Base-by-base conservation (phyloP, 2,113 vertebrate species). In the pig (Sus scrofa) region DNA sequence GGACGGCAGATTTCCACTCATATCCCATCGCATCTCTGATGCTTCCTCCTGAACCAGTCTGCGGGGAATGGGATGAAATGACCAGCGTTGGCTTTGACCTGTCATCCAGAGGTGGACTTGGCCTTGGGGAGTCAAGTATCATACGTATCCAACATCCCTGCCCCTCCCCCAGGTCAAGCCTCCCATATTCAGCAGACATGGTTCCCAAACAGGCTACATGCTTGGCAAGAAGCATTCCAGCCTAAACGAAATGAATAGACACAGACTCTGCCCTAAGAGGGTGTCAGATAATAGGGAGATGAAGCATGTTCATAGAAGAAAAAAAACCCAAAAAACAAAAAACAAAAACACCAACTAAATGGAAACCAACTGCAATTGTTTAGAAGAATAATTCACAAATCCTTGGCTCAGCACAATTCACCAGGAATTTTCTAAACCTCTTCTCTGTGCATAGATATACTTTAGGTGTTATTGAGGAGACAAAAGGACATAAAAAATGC, bases 371-470 rank as follows among this genome's bases (percentile, higher is more conserved):
- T 39, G 52, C 54, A 27, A 68, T 78, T 77, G 62, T 82, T 94
- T 70, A 34, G 34, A 65, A 73, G 86, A 93, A 86, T 22, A 87
- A 56, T 67, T 62, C 83, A 30, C 27, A 92, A 86, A 68, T 0
- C 26, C 94, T 62, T 82, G 79, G 24, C 91, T 95, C 97, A 90
- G 96, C 95, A 95, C 74, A 81, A 81, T 86, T 86, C 74, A 22
- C n/a, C 52, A 81, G 70, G 39, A 32, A 26, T 73, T 50, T 87
- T 20, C 85, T 75, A n/a, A 90, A 44, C 74, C 58, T 67, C 58
- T 58, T 63, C 83, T 77, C 60, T 5, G 34, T 22, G 34, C 27
- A 12, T 15, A 86, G 82, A 78, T 20, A 27, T 4, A 65, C 88
- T 77, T 73, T 87, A 86, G 75, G 87, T 92, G 81, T 56, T 94